Base-by-base conservation (phyloP, 1,140 invertebrate species). In the Philopotamus ludificatus region DNA sequence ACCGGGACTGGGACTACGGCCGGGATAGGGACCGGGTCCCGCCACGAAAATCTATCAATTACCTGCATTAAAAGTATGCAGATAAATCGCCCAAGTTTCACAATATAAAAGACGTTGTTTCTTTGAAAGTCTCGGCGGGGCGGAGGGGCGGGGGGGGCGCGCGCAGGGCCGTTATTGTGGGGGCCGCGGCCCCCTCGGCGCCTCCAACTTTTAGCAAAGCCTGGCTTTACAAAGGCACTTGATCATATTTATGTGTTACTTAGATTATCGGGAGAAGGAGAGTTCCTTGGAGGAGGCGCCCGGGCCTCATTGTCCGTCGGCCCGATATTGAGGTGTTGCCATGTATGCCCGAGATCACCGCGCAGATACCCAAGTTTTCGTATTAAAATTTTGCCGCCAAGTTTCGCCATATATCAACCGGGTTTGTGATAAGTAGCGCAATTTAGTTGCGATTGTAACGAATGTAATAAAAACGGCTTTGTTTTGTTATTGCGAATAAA, bases 171-270 rank as follows among this genome's bases (percentile, higher is more conserved):
- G 23, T 7, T 15, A 15, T 50, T 10, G 20, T 50, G 16, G 21
- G 3, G 15, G 23, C 51, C 51, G 10, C 18, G 10, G 18, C 51
- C 16, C 18, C 25, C 9, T n/a, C 57, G 44, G 42, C 57, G 18
- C 42, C 41, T 15, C 18, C 28, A 47, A 70, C 65, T 70, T 70
- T 70, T 70, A 67, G 64, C 68, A 70, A 70, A 70, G 65, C 68
- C 65, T 22, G 68, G 68, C 68, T 70, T 70, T 70, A 67, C 68
- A 65, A 62, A 66, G 68, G 76, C 75, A 77, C 75, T 77, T 76
- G 76, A 79, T 79, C 76, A 79, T 79, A 77, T 77, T 79, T 79
- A 79, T 79, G 77, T 75, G 75, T 75, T 77, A 75, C 71, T 73
- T 72, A 73, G 76, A 77, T 77, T 77, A 78, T 77, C 69, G 59